Evolutionary conservation across 2,797 vertebrate species (phyloP).

Genomic region (Agapornis canus): DNA sequence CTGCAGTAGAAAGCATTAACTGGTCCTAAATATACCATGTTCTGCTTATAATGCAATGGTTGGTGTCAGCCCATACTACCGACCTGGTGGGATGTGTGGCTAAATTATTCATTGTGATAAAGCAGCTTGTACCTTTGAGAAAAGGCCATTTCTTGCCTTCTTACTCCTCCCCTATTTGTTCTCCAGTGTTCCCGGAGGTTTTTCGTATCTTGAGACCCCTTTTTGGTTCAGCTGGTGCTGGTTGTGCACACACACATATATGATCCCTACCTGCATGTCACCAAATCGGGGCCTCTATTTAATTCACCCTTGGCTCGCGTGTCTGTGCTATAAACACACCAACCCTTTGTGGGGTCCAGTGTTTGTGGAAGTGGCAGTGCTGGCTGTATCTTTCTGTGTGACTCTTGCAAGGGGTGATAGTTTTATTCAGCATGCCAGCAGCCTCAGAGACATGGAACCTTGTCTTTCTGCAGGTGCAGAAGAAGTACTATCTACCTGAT

Average conservation of each 20-base stretch:
- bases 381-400: fast-evolving
- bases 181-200: background rate
- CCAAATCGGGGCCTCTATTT: background rate
- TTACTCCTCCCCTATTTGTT: background rate
- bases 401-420: background rate
- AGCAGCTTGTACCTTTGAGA: background rate
- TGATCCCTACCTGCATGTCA: background rate
- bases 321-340: background rate
- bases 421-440: fast-evolving
- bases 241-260: fast-evolving
- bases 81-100: background rate
- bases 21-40: background rate
- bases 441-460: background rate
- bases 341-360: fast-evolving
- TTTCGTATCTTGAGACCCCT: background rate
- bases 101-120: background rate
- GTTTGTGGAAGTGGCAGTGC: background rate
- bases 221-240: background rate
- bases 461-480: background rate
- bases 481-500: background rate
- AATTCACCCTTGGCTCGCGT: background rate
- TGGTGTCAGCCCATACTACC: background rate
- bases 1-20: background rate
- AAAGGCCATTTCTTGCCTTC: background rate
- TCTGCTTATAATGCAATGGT: background rate